A percentile compares a stretch with the other conserved stretches of the same genome.
Evolutionary conservation across 2,113 vertebrate species (phyloP).

Genomic region (Otolemur garnettii): DNA sequence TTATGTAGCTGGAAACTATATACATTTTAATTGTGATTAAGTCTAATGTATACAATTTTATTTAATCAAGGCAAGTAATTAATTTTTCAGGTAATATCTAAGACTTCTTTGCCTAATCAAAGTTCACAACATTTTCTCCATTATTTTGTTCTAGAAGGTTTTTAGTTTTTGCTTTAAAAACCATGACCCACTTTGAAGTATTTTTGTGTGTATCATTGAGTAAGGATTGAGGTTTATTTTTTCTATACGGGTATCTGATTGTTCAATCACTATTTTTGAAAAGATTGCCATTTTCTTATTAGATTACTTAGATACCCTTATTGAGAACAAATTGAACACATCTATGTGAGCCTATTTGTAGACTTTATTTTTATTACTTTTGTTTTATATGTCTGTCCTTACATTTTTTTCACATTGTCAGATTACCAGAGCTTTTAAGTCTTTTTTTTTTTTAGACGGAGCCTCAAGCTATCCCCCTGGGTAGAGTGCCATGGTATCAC

Average conservation of each 20-base stretch:
- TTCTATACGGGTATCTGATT: not conserved
- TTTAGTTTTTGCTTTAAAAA: not conserved
- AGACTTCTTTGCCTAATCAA: not conserved
- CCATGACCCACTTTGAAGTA: not conserved
- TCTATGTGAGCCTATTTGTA: not conserved
- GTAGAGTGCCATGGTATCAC: too few species aligned
- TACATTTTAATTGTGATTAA: not conserved
- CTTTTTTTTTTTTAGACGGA: too few species aligned
- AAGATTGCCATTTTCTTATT: not conserved
- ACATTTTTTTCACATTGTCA: not conserved
- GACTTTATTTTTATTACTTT: not conserved
- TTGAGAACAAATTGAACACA: not conserved
- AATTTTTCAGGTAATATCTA: not conserved
- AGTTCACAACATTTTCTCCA: not conserved
- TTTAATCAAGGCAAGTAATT: not conserved
- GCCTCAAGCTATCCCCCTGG: too few species aligned
- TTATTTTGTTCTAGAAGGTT: not conserved
- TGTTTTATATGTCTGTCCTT: too few species aligned
- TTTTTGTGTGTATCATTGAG: not conserved
- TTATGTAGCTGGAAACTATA: not conserved
- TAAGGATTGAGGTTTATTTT: not conserved
- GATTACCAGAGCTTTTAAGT: not conserved
- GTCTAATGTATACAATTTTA: not conserved
- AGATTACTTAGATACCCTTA: not conserved
- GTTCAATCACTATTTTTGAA: not conserved